Conservation (phyloP, 2,888 invertebrate species). For the Stramonita haemastoma region DNA sequence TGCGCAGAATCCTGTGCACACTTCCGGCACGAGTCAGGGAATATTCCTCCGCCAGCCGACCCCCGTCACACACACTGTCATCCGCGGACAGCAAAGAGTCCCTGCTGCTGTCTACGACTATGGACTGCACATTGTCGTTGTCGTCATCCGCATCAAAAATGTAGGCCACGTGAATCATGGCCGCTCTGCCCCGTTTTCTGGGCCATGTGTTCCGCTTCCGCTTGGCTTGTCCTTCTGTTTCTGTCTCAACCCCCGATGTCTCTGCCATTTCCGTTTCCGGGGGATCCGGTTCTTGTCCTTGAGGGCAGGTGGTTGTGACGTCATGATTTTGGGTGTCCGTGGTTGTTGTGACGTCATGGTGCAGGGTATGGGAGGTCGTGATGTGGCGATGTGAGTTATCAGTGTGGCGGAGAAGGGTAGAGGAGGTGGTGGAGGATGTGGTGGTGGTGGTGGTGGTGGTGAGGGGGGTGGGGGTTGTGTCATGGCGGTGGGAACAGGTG, state of each 20-base stretch:
- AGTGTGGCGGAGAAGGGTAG: not conserved
- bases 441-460: constrained; percentile 29
- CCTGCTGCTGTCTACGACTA: constrained; percentile 10
- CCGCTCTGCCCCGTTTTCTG: constrained; percentile 57
- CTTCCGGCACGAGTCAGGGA: not conserved
- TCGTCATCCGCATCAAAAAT: constrained; percentile 28
- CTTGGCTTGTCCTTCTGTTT: not conserved
- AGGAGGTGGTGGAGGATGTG: not conserved
- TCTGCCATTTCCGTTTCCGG: constrained; percentile 30
- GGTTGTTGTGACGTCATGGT: not conserved
- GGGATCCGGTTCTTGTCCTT: not conserved
- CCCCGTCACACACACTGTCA: constrained; percentile 39
- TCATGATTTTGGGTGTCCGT: not conserved
- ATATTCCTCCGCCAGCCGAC: not conserved
- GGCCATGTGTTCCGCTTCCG: constrained; percentile 64
- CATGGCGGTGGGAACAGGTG: constrained; percentile 59
- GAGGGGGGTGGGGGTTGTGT: not conserved
- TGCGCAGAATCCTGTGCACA: constrained; percentile 37
- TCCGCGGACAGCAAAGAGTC: constrained; percentile 50
- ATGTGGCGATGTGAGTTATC: not conserved
- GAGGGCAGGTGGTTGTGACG: not conserved
- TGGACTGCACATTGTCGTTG: not conserved
- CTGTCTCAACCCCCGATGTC: not conserved
- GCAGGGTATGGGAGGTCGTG: not conserved
- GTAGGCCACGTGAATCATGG: constrained; percentile 47